Evolutionary conservation across 2,888 invertebrate species (phyloP).

Genomic region (Erebia palarica): DNA sequence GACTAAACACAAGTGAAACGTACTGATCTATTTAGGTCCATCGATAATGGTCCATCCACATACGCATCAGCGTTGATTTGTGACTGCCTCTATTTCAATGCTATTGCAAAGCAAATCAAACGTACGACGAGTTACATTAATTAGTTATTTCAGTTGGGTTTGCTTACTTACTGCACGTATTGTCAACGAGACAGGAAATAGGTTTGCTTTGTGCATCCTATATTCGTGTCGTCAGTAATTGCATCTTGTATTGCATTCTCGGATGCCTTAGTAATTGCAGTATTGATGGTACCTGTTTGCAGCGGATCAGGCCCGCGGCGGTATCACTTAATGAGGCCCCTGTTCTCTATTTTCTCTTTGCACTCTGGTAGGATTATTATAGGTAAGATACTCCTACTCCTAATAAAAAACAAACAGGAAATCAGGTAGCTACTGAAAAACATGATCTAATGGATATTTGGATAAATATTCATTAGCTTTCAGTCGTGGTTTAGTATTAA

Average conservation of each 20-base stretch:
- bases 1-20: constrained; percentile 16
- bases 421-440: too few relatives aligned
- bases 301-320: neutral
- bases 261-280: neutral
- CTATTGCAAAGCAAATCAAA: constrained; percentile 3
- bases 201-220: neutral
- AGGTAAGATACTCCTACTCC: too few relatives aligned
- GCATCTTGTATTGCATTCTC: constrained; percentile 9
- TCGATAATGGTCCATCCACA: constrained; percentile 1
- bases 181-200: neutral
- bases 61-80: constrained; percentile 14
- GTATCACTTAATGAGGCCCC: too few relatives aligned
- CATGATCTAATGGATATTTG: too few relatives aligned
- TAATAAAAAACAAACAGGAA: too few relatives aligned
- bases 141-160: constrained; percentile 2
- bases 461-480: too few relatives aligned
- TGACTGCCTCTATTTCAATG: constrained; percentile 11
- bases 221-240: neutral
- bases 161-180: neutral
- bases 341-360: too few relatives aligned
- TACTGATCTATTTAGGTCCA: constrained; percentile 12
- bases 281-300: neutral
- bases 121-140: neutral
- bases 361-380: too few relatives aligned
- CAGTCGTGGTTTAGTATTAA: too few relatives aligned